These are phyloP conservation scores for Callionymus lyra DNA, from an alignment of 2,113 vertebrate genomes.

Conservation along the genomic window DNA sequence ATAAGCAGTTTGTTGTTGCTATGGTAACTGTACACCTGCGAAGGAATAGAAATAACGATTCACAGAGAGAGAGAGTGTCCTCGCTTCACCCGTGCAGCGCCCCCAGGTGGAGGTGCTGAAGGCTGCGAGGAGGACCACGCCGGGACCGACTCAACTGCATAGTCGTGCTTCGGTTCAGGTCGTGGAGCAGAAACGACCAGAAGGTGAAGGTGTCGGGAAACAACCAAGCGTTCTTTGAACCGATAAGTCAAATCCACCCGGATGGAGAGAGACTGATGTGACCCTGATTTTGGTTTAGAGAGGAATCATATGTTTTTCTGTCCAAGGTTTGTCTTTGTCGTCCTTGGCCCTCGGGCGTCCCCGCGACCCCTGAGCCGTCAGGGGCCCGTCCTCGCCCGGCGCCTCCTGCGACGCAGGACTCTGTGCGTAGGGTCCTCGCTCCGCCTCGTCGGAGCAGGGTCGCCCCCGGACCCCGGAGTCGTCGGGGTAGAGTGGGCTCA, in stretches of 20 bases:
- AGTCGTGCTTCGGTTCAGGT: conserved; percentile 57
- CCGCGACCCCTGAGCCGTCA: conserved; percentile 43
- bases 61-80: conserved; percentile 55
- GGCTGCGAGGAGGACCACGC: conserved; percentile 65
- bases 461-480: conserved; percentile 51
- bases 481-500: conserved; percentile 30
- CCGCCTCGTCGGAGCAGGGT: conserved; percentile 50
- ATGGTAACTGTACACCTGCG: conserved; percentile 71
- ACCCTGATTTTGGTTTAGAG: conserved; percentile 78
- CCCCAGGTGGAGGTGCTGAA: conserved; percentile 62
- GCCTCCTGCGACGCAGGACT: conserved; percentile 55
- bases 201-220: conserved; percentile 62
- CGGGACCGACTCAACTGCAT: conserved; percentile 71
- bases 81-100: conserved; percentile 65
- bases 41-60: conserved; percentile 67
- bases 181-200: conserved; percentile 59
- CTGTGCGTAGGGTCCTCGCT: conserved; percentile 41
- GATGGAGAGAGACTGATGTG: conserved; percentile 66
- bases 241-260: conserved; percentile 51
- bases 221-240: conserved; percentile 67
- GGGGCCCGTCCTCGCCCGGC: conserved; percentile 44
- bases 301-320: conserved; percentile 64
- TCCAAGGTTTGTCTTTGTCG: conserved; percentile 46
- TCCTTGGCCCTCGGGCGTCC: conserved; percentile 50
- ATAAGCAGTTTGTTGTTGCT: conserved; percentile 67